Conservation (phyloP, 1,140 invertebrate genomes). For the Drosophila ironensis region DNA sequence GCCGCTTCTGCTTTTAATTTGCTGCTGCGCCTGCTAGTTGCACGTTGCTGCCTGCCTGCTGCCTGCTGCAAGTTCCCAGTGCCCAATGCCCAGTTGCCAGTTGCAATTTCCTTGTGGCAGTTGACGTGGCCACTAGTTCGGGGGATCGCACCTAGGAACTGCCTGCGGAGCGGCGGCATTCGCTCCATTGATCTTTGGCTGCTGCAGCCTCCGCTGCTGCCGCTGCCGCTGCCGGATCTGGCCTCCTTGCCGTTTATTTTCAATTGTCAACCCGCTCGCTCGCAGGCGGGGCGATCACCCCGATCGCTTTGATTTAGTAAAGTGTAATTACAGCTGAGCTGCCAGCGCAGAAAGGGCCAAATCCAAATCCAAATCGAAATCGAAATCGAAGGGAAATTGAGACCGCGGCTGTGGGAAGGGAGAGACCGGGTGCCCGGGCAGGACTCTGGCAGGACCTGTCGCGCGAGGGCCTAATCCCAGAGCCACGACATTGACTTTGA, state of each 20-base stretch:
- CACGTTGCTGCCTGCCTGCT: constrained; percentile 11
- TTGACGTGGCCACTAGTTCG: constrained; percentile 48
- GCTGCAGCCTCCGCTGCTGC: neutral
- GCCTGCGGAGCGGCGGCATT: constrained; percentile 20
- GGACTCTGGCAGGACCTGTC: no score
- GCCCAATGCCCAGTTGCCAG: constrained; percentile 17
- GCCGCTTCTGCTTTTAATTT: constrained; percentile 58
- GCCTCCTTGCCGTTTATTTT: neutral
- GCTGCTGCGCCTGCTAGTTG: constrained; percentile 47
- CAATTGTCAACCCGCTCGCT: constrained; percentile 30
- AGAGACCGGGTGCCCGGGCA: no score
- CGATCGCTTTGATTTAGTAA: constrained; percentile 36
- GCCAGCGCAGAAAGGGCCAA: neutral
- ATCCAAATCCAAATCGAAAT: constrained; percentile 11
- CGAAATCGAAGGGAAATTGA: no score
- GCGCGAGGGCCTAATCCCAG: no score
- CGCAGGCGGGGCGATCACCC: neutral
- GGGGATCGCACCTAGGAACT: constrained; percentile 34
- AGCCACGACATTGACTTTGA: constrained; percentile 13
- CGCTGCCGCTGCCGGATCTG: neutral
- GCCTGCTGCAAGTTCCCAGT: constrained; percentile 1
- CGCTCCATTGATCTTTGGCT: constrained; percentile 37
- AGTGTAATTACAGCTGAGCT: constrained; percentile 33
- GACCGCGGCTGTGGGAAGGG: no score
- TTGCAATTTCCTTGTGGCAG: constrained; percentile 43